These are phyloP conservation scores for Leptatherina wallacei DNA, from an alignment of 2,797 vertebrate genomes.

Conservation along the genomic window DNA sequence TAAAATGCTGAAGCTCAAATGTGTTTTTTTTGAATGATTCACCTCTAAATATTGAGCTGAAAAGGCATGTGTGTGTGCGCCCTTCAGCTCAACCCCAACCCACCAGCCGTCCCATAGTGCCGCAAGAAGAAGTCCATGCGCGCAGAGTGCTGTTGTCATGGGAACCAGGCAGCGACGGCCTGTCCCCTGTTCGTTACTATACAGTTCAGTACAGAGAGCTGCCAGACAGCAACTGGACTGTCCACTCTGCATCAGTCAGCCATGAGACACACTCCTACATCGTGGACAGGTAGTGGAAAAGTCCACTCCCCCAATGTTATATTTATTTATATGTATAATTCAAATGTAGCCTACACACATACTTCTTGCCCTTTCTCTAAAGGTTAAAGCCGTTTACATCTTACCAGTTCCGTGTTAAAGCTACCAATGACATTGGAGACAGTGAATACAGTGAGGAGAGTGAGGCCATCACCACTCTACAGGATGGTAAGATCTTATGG, in stretches of 20 bases:
- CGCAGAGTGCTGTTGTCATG: constrained; percentile 92
- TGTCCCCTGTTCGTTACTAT: constrained; percentile 95
- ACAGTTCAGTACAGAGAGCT: constrained; percentile 93
- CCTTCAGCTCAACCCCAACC: constrained; percentile 91
- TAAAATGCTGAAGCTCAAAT: constrained; percentile 10
- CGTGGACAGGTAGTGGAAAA: constrained; percentile 90
- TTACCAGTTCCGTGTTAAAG: constrained; percentile 96
- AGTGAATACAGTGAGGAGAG: constrained; percentile 96
- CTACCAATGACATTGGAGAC: constrained; percentile 97
- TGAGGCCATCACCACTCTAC: constrained; percentile 94
- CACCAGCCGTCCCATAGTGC: constrained; percentile 90
- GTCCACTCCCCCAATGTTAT: neutral
- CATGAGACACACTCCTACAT: constrained; percentile 89
- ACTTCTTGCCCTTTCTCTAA: constrained; percentile 4
- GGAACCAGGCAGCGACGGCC: constrained; percentile 96
- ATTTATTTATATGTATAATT: neutral
- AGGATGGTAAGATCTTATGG: constrained; percentile 87
- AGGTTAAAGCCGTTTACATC: constrained; percentile 98
- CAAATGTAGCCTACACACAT: neutral
- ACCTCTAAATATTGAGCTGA: constrained; percentile 23
- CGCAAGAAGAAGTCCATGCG: constrained; percentile 92
- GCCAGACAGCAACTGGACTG: constrained; percentile 89
- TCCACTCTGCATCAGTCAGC: constrained; percentile 89
- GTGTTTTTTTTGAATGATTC: constrained; percentile 16
- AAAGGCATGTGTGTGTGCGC: constrained; percentile 11